Base-by-base conservation (phyloP, 2,797 vertebrate species). In the Apogon hyalosoma region DNA sequence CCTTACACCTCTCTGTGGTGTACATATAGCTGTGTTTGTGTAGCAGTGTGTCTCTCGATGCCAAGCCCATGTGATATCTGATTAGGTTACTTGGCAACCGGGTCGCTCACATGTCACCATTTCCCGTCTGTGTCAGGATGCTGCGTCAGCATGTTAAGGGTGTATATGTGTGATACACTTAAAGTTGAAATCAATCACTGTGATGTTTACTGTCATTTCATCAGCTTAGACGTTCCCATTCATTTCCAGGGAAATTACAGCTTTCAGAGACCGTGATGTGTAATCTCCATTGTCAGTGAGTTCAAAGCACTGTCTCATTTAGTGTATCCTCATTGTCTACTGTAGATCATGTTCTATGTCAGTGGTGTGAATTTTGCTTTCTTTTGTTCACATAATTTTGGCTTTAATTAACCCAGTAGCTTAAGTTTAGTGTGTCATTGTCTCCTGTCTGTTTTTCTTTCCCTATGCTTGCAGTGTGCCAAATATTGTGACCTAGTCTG, bases 41-140 rank as follows among this genome's bases (percentile, higher is more conserved):
- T 51, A 53, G 31, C 38, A 11, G 24, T 1, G 18, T 38, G 43
- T 50, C 47, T 70, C 67, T 85, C 18, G 2, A 61, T 80, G 69
- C 72, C 66, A 59, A 45, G 11, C 38, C 3, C 24, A 31, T 77
- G 47, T 75, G 68, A 71, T 57, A 63, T 46, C 59, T 63, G 66
- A 75, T 80, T 71, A 28, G 40, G 67, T 87, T 85, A 78, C 86
- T 60, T 52, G 70, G 75, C 63, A 79, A 82, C 65, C 50, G 28
- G 67, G 55, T 62, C 7, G 2, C 40, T 64, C 18, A 72, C 43
- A 19, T 65, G 59, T 71, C 54, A 59, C 65, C 13, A 3, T 53
- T 40, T 53, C 60, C n/a, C 39, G 14, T 58, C 13, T 54, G 48
- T 64, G 53, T 75, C 67, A 67, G 3, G 38, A 47, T 33, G 45